Percentiles rank a stretch among this genome's conserved stretches.
These are phyloP conservation scores for Theristicus caerulescens DNA, from an alignment of 2,113 vertebrate species.

Conservation along the genomic window DNA sequence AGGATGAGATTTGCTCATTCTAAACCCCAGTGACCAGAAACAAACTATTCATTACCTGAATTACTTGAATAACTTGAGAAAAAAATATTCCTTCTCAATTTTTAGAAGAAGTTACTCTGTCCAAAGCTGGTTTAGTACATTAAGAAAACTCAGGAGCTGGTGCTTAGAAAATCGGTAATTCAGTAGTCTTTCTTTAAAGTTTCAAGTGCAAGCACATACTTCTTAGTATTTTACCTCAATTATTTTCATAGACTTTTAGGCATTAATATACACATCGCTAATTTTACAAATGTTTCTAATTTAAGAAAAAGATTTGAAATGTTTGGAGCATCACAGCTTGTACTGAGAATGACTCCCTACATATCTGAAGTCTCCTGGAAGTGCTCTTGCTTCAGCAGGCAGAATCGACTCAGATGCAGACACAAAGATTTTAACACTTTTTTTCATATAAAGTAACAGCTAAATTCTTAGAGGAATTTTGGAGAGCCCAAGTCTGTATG, in stretches of 20 bases:
- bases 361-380: background rate
- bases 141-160: background rate
- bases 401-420: background rate
- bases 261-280: background rate
- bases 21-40: background rate
- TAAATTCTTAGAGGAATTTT: background rate
- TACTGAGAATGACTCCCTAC: background rate
- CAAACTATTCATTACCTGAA: background rate
- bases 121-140: background rate
- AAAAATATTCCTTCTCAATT: background rate
- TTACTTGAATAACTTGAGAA: background rate
- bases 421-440: background rate
- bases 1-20: background rate
- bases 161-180: background rate
- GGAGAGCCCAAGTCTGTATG: background rate
- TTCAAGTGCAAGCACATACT: background rate
- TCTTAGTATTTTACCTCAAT: background rate
- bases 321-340: background rate
- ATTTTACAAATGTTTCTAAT: background rate
- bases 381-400: background rate
- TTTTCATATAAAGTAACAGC: background rate
- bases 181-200: background rate
- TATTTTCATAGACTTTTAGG: background rate
- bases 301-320: background rate
- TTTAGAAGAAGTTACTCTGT: background rate